Conservation (phyloP, 2,797 vertebrate species). For the Spatula clypeata region DNA sequence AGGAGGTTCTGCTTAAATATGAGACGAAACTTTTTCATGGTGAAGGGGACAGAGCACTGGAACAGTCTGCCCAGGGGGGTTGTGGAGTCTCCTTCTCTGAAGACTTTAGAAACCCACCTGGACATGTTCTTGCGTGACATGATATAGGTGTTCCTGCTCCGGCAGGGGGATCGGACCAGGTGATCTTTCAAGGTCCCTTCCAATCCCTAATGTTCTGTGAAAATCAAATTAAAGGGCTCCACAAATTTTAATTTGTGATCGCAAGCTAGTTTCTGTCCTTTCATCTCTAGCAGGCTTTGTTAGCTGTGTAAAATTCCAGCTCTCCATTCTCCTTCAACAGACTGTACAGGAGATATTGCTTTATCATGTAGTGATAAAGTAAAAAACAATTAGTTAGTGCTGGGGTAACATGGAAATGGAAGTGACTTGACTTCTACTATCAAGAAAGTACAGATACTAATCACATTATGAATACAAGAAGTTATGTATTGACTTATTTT, state of each 20-base stretch:
- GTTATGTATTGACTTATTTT: neutral
- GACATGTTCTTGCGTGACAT: too few species aligned
- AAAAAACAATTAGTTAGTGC: neutral
- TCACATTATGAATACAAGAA: neutral
- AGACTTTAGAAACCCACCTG: too few species aligned
- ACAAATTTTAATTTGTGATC: neutral
- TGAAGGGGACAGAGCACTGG: too few species aligned
- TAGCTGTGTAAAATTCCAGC: neutral
- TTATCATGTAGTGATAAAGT: neutral
- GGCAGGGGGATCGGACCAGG: too few species aligned
- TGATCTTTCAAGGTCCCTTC: too few species aligned
- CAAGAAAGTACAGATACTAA: neutral
- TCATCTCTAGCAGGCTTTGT: neutral
- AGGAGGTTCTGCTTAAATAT: too few species aligned
- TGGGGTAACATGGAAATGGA: neutral
- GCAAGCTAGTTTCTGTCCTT: too few species aligned
- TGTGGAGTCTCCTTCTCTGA: too few species aligned
- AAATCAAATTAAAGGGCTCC: neutral
- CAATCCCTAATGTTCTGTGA: too few species aligned
- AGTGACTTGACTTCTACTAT: neutral
- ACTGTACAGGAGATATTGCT: neutral
- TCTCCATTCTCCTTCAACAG: neutral
- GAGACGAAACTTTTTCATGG: too few species aligned
- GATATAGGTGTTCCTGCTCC: too few species aligned
- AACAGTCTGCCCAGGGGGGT: too few species aligned